phyloP scores from a whole-genome alignment of 2,797 vertebrate species.

The Sus cebifrons region DNA sequence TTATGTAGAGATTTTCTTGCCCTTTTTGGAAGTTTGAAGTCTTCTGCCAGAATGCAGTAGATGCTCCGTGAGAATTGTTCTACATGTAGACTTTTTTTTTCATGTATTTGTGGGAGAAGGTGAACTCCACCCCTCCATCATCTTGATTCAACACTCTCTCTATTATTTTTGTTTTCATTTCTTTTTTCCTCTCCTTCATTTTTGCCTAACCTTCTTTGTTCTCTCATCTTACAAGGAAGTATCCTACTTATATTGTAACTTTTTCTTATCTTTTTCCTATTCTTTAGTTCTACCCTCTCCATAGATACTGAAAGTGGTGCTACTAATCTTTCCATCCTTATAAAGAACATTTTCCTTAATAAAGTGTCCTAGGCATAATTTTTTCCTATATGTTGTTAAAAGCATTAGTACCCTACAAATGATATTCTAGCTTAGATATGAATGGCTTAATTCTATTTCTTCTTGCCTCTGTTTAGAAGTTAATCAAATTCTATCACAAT shows the following conservation, averaged over 20 bases:
- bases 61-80: no score
- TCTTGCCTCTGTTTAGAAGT: neutral
- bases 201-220: neutral
- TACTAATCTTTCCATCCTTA: neutral
- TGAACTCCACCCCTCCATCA: no score
- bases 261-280: neutral
- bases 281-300: neutral
- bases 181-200: accelerated
- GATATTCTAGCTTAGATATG: neutral
- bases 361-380: neutral
- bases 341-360: neutral
- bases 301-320: neutral
- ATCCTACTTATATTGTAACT: neutral
- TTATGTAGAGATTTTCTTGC: no score
- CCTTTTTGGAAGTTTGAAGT: no score
- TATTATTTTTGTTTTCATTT: neutral
- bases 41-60: no score
- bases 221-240: neutral
- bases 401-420: neutral
- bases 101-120: no score
- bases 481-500: constrained; percentile 30
- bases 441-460: neutral
- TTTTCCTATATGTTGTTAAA: neutral
- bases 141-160: neutral
- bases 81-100: no score